Evolutionary conservation across 30 jellyfish, hydroid and myxozoan genomes (phyloP).

Genomic region (Aurelia aurita complex sp. Pacific): DNA sequence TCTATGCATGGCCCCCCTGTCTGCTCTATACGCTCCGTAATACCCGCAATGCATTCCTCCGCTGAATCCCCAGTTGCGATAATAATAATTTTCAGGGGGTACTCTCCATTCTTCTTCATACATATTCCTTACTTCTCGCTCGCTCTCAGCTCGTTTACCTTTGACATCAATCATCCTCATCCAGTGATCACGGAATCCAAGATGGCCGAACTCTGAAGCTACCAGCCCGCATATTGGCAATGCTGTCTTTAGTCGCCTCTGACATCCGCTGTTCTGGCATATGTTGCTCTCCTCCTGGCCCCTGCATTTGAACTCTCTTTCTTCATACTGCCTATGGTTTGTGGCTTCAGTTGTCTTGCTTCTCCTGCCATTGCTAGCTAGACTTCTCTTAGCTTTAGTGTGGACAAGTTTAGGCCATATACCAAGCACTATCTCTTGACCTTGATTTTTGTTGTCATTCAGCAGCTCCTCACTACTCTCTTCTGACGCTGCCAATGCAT

Average conservation of each 20-base stretch:
- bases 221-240: conserved; percentile 27
- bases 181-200: conserved; percentile 56
- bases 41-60: neutral
- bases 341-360: neutral
- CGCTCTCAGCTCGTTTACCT: neutral
- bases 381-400: neutral
- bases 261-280: neutral
- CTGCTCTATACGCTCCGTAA: conserved; percentile 1
- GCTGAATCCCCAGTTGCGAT: conserved; percentile 8
- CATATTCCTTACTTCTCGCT: neutral
- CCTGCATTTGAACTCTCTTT: neutral
- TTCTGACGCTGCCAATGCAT: neutral
- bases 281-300: conserved; percentile 18
- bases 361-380: neutral
- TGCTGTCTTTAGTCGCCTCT: conserved; percentile 6
- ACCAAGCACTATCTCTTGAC: conserved; percentile 21
- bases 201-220: conserved; percentile 48
- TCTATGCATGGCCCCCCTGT: neutral
- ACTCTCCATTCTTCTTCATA: neutral
- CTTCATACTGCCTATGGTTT: neutral
- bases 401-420: conserved; percentile 30
- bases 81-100: neutral
- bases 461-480: neutral
- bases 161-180: neutral
- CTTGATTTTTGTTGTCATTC: neutral